Base-by-base conservation (phyloP, 2,888 invertebrate species). In the Parascotia fuliginaria region DNA sequence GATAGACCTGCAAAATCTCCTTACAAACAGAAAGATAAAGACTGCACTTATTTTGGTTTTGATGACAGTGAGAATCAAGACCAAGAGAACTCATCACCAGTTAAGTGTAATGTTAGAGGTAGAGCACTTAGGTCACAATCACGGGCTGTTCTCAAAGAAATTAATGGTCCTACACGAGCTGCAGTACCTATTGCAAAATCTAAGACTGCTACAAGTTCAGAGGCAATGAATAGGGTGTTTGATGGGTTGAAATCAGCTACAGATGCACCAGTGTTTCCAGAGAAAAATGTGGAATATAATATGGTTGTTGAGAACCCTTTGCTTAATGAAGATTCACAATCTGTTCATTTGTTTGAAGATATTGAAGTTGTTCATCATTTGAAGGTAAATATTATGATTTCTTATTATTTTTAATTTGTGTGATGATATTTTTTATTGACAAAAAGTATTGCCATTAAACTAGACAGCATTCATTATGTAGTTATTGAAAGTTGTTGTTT, bases 341-440 rank as follows among this genome's bases (percentile, higher is more conserved):
- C 89, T 31, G 84, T 91, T 0, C 89, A 89, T 71, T 74, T 92
- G 56, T 92, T 92, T 84, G 90, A 92, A 69, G 91, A 92, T 70
- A 79, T 92, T 65, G 90, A 89, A 65, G 22, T 89, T 47, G 65
- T 88, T 33, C 88, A 90, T 76, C 83, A 89, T 75, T 60, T 80
- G 16, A 89, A 92, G 88, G 91, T 91, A 75, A 44, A 9, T n/a
- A 15, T 15, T 27, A 27, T 1, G 0, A 19, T 19, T 19, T 22
- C 7, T 24, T 3, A 24, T 1, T 3, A 24, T 24, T 6, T 9
- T 7, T 24, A 3, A 24, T 7, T 7, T 24, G 24, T 9, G 1
- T 24, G 5, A 19, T 5, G 19, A 19, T 19, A 5, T n/a, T n/a
- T n/a, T n/a, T n/a, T n/a, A n/a, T n/a, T n/a, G n/a, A n/a, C n/a